phyloP scores from a whole-genome alignment of 64 coral and sea anemone genomes.

The Pocillopora verrucosa region DNA sequence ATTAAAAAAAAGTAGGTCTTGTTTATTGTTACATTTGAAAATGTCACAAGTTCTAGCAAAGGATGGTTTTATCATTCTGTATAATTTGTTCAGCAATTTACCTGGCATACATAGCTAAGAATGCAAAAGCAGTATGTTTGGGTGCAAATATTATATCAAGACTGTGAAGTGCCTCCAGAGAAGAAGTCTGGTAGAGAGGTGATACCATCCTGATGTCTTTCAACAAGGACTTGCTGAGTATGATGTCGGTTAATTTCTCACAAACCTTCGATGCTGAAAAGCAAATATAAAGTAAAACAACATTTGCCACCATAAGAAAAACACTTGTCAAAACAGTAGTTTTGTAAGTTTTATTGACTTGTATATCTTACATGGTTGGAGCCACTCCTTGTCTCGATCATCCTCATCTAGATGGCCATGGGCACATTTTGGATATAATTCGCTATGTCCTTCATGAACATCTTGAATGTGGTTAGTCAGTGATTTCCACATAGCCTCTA shows the following conservation, averaged over 20 bases:
- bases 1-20: background rate
- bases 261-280: slow-evolving; percentile 25
- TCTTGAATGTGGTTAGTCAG: slow-evolving; percentile 53
- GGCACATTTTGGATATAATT: slow-evolving; percentile 23
- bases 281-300: background rate
- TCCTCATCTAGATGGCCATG: slow-evolving; percentile 60
- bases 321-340: background rate
- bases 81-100: background rate
- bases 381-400: background rate
- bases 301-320: background rate
- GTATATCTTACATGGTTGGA: background rate
- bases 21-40: background rate
- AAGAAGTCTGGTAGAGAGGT: slow-evolving; percentile 35
- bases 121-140: slow-evolving; percentile 12
- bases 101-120: slow-evolving; percentile 9
- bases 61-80: background rate
- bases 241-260: slow-evolving; percentile 48
- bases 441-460: slow-evolving; percentile 24
- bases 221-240: slow-evolving; percentile 17
- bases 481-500: slow-evolving; percentile 54
- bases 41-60: background rate
- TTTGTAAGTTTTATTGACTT: background rate
- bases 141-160: slow-evolving; percentile 8
- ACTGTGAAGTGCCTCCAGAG: slow-evolving; percentile 16
- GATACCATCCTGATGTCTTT: slow-evolving; percentile 66